phyloP scores from a whole-genome alignment of 1,140 invertebrate genomes.

The Drosophila insularis region DNA sequence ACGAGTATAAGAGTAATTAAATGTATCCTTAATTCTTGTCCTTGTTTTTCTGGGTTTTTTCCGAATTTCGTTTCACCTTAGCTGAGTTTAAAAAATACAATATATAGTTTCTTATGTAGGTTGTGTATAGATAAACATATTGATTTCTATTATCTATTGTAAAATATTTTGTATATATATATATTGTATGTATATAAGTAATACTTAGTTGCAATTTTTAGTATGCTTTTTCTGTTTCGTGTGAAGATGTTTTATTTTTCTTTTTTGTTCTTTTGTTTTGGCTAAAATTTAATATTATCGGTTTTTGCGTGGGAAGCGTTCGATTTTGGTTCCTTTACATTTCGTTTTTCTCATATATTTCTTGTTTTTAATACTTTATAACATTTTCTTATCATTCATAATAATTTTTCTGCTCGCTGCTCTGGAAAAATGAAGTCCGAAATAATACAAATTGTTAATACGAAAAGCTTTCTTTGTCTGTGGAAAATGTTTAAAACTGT shows the following conservation, averaged over 20 bases:
- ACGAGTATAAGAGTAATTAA: not conserved
- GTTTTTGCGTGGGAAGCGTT: slow-evolving; percentile 81
- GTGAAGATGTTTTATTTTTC: slow-evolving; percentile 5
- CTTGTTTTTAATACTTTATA: slow-evolving; percentile 25
- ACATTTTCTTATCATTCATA: slow-evolving; percentile 27
- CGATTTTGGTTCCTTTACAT: slow-evolving; percentile 82
- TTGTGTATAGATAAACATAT: slow-evolving; percentile 20
- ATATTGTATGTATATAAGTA: slow-evolving; percentile 22
- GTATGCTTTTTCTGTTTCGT: slow-evolving; percentile 17
- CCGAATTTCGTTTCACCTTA: slow-evolving; percentile 54
- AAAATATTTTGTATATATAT: slow-evolving; percentile 55
- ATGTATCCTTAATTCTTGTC: not conserved
- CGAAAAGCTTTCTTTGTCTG: slow-evolving; percentile 47
- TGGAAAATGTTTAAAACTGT: slow-evolving; percentile 68
- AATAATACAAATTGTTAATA: slow-evolving; percentile 32
- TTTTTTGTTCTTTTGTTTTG: slow-evolving; percentile 41
- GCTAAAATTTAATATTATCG: slow-evolving; percentile 82
- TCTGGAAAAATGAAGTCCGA: slow-evolving; percentile 43
- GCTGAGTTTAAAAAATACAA: slow-evolving; percentile 59
- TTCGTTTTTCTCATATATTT: slow-evolving; percentile 64
- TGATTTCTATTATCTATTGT: slow-evolving; percentile 32
- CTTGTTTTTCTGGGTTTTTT: slow-evolving; percentile 17
- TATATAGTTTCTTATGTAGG: slow-evolving; percentile 20
- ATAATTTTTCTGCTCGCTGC: slow-evolving; percentile 20
- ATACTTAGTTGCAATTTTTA: slow-evolving; percentile 35